phyloP scores from a whole-genome alignment of 2,113 vertebrate genomes.

The Narcine bancroftii region DNA sequence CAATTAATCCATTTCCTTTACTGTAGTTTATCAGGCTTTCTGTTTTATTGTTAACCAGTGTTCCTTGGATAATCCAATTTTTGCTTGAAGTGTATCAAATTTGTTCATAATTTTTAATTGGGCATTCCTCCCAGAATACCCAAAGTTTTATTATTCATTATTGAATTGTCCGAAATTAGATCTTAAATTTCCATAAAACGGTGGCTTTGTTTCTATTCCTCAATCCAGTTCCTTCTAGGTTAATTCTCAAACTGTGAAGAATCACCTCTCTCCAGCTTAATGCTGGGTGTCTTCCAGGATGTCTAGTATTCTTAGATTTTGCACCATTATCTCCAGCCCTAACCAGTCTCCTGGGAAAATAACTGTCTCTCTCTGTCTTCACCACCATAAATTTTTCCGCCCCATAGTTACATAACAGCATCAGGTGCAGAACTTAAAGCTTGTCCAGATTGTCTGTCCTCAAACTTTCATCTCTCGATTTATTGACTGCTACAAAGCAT shows the following conservation, averaged over 20 bases:
- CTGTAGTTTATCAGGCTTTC: not conserved
- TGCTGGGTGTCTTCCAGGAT: slow-evolving; percentile 1
- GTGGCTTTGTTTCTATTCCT: not conserved
- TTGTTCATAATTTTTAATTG: not conserved
- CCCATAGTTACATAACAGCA: not conserved
- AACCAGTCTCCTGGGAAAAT: not conserved
- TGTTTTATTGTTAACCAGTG: not conserved
- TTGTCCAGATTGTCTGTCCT: not conserved
- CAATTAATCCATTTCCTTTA: not conserved
- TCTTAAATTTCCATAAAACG: not conserved
- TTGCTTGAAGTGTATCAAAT: not conserved
- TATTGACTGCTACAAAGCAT: not conserved
- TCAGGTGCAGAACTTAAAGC: not conserved
- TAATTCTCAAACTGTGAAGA: slow-evolving; percentile 6
- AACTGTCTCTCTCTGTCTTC: not conserved
- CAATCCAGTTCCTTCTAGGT: not conserved
- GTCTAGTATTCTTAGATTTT: not conserved
- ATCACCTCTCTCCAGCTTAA: not conserved
- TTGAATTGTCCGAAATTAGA: not conserved
- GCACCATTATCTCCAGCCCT: not conserved
- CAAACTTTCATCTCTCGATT: not conserved
- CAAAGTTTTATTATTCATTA: not conserved
- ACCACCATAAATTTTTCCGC: not conserved
- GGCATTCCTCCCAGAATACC: not conserved
- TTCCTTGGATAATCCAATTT: not conserved